Evolutionary conservation across 2,888 invertebrate species (phyloP).

Genomic region (Diloba caeruleocephala): DNA sequence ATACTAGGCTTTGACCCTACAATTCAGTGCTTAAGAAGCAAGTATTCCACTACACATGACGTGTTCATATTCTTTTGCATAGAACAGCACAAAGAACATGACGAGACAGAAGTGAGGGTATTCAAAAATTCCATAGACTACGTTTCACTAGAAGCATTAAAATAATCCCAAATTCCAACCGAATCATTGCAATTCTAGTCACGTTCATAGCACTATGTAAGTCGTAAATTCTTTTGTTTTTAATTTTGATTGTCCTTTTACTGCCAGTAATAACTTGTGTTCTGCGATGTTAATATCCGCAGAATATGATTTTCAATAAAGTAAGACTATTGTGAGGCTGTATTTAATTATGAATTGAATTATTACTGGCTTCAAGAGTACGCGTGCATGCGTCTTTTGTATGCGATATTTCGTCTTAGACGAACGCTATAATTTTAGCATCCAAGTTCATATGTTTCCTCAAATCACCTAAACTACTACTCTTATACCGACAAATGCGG

Average conservation of each 20-base stretch:
- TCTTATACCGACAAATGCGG: too few species aligned
- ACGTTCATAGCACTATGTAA: constrained; percentile 16
- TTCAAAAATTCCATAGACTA: constrained; percentile 4
- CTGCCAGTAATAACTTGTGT: constrained; percentile 23
- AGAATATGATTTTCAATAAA: constrained; percentile 9
- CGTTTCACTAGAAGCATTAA: constrained; percentile 3
- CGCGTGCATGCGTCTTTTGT: too few species aligned
- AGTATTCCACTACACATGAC: too few species aligned
- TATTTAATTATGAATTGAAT: neutral
- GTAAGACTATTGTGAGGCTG: neutral
- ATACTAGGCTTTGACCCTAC: too few species aligned
- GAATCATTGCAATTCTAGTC: constrained; percentile 39
- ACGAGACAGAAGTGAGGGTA: too few species aligned
- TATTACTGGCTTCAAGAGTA: neutral
- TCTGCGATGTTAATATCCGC: constrained; percentile 15
- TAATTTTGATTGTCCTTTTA: constrained; percentile 23
- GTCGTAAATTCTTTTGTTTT: constrained; percentile 36
- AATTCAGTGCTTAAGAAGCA: too few species aligned
- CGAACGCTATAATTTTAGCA: too few species aligned
- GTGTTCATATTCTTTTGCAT: too few species aligned
- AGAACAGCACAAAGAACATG: too few species aligned
- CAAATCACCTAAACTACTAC: too few species aligned
- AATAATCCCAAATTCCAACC: constrained; percentile 17
- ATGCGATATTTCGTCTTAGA: too few species aligned
- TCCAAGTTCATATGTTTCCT: too few species aligned